A percentile compares a stretch with the other conserved stretches of the same genome.
Evolutionary conservation across 2,888 invertebrate species (phyloP).

Genomic region (Acleris literana): DNA sequence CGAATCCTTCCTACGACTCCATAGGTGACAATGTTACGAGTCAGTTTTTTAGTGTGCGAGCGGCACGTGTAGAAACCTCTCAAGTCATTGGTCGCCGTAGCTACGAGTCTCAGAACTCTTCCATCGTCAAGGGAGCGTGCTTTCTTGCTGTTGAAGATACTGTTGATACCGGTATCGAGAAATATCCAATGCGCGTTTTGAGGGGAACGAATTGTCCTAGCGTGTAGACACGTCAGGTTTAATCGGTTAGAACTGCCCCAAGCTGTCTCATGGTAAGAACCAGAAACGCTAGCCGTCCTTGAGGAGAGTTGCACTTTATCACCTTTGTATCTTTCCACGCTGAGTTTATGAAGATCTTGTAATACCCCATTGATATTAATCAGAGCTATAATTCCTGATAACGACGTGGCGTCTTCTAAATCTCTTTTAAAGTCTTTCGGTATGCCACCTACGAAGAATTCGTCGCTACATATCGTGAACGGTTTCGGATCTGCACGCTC

Average conservation of each 20-base stretch:
- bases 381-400: conserved; percentile 63
- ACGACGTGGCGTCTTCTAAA: conserved; percentile 55
- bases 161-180: conserved; percentile 59
- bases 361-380: conserved; percentile 58
- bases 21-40: conserved; percentile 70
- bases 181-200: conserved; percentile 65
- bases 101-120: conserved; percentile 61
- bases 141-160: conserved; percentile 48
- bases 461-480: conserved; percentile 59
- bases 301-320: conserved; percentile 66
- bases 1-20: conserved; percentile 68
- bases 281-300: conserved; percentile 71
- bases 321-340: conserved; percentile 60
- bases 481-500: neutral
- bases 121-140: conserved; percentile 64
- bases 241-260: conserved; percentile 68
- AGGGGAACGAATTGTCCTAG: conserved; percentile 52
- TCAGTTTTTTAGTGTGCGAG: conserved; percentile 57
- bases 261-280: conserved; percentile 67
- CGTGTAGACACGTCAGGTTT: conserved; percentile 72
- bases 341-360: conserved; percentile 61
- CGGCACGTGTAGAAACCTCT: conserved; percentile 75
- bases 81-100: conserved; percentile 60
- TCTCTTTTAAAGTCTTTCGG: conserved; percentile 52
- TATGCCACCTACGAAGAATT: conserved; percentile 67